Conservation (phyloP, 2,113 vertebrate genomes). For the Gorsachius goisagi region DNA sequence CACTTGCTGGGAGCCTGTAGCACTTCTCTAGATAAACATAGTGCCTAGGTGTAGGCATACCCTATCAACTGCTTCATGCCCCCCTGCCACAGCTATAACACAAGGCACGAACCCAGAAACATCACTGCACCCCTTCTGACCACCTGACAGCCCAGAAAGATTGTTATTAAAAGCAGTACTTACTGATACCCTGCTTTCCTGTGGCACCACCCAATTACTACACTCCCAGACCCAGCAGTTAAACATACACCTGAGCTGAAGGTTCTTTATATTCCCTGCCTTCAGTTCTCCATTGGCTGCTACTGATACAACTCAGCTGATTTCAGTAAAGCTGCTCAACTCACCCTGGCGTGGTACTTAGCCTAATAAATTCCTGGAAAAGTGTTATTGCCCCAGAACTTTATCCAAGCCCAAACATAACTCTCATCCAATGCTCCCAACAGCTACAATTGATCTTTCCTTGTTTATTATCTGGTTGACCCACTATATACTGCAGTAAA, state of each 20-base stretch:
- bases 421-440: background rate
- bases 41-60: background rate
- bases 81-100: background rate
- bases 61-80: background rate
- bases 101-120: background rate
- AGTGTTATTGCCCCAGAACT: background rate
- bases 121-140: background rate
- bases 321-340: background rate
- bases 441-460: background rate
- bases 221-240: accelerated
- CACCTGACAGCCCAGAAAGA: background rate
- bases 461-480: background rate
- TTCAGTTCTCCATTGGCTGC: background rate
- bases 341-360: background rate
- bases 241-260: background rate
- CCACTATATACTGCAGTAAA: background rate
- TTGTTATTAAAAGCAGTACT: background rate
- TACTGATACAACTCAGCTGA: background rate
- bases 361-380: background rate
- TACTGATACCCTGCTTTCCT: background rate
- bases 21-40: background rate
- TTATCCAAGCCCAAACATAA: background rate
- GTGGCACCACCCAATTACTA: accelerated
- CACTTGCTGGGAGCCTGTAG: background rate
- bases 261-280: background rate